Evolutionary conservation across 2,888 invertebrate species (phyloP).

Genomic region (Teleogryllus oceanicus): DNA sequence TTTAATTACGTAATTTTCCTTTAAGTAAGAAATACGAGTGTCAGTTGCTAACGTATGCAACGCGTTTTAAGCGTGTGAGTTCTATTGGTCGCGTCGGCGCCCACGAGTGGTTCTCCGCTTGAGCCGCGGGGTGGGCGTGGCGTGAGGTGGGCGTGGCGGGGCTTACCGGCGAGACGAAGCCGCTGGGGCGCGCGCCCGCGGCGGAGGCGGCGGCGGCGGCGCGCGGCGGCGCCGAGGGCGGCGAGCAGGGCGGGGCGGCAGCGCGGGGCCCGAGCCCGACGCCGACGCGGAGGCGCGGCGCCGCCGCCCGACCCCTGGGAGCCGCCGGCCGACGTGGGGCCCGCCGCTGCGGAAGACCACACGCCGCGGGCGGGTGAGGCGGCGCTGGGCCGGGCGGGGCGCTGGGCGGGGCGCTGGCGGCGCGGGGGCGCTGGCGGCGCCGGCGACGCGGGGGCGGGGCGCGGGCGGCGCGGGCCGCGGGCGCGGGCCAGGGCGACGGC

Average conservation of each 20-base stretch:
- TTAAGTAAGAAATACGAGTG: too few species aligned
- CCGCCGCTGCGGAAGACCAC: constrained; percentile 7
- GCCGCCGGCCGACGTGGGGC: neutral
- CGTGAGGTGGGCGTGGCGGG: neutral
- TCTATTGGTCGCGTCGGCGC: neutral
- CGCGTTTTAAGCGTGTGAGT: neutral
- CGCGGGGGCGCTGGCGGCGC: neutral
- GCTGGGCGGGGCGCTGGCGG: constrained; percentile 18
- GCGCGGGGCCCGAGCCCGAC: constrained; percentile 44
- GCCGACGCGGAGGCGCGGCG: constrained; percentile 50
- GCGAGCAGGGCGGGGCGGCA: constrained; percentile 19
- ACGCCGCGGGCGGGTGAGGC: constrained; percentile 5
- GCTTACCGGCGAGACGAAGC: constrained; percentile 44
- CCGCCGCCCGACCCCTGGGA: constrained; percentile 62
- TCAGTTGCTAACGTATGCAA: neutral
- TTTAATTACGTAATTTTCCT: too few species aligned
- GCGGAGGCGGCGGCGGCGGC: constrained; percentile 38
- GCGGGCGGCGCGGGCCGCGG: neutral
- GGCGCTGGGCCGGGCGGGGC: constrained; percentile 67
- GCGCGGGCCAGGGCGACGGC: neutral
- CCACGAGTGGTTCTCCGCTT: too few species aligned
- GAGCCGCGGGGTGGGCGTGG: neutral
- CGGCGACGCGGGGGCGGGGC: neutral
- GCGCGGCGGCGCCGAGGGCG: constrained; percentile 32
- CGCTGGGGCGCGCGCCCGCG: constrained; percentile 40